Conservation (phyloP, 2,113 vertebrate species). For the Phylloscopus trochilus region DNA sequence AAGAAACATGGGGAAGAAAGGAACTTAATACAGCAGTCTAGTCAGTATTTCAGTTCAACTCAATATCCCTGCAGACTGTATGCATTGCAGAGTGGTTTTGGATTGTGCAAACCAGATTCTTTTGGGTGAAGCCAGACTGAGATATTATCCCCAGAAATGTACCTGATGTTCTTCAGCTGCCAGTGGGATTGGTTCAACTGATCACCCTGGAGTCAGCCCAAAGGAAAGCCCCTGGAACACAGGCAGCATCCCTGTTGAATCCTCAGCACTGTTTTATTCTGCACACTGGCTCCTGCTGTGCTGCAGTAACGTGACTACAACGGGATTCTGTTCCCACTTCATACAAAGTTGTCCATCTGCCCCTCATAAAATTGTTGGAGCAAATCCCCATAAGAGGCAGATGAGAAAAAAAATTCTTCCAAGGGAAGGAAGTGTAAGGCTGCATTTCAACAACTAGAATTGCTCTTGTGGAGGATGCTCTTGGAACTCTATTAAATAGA, state of each 20-base stretch:
- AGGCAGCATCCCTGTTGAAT: not conserved
- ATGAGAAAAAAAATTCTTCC: not conserved
- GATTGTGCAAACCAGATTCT: not conserved
- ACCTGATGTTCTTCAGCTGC: not conserved
- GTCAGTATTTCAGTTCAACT: not conserved
- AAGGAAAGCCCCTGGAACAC: not conserved
- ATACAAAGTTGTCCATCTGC: not conserved
- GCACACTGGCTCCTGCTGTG: not conserved
- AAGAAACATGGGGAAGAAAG: fast-evolving
- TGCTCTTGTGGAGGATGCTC: not conserved
- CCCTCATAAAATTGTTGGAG: not conserved
- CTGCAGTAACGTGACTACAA: not conserved
- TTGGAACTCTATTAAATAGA: not conserved
- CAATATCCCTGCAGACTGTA: not conserved
- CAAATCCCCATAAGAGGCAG: not conserved
- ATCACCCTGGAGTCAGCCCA: not conserved
- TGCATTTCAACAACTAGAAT: not conserved
- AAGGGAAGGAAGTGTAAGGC: not conserved
- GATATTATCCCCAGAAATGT: not conserved
- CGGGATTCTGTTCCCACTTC: not conserved
- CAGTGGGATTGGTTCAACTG: not conserved
- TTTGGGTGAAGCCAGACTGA: not conserved
- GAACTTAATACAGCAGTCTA: not conserved
- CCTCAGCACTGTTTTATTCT: not conserved
- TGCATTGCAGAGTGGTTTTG: not conserved